Evolutionary conservation across 2,113 vertebrate genomes (phyloP).

Genomic region (Plecotus auritus): DNA sequence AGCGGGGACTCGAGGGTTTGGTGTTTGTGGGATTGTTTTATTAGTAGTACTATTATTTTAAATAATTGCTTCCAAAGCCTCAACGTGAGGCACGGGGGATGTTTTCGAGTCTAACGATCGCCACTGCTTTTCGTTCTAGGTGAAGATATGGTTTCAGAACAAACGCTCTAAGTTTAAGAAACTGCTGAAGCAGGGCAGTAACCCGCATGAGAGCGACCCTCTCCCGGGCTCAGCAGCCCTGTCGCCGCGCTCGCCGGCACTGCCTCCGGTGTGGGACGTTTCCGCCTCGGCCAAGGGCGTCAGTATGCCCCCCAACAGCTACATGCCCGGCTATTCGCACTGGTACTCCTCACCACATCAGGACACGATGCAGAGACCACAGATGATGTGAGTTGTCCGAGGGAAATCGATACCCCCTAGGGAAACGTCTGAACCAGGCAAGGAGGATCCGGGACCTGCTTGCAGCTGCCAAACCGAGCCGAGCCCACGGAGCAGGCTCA

Average conservation of each 20-base stretch:
- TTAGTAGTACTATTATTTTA: background rate
- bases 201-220: conserved; percentile 94
- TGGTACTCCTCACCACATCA: conserved; percentile 99
- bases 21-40: background rate
- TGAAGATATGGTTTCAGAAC: conserved; percentile 99
- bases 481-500: conserved; percentile 67
- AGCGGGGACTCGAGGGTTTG: background rate
- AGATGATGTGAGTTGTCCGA: conserved; percentile 87
- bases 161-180: conserved; percentile 99
- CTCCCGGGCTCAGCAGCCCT: conserved; percentile 93
- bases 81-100: background rate
- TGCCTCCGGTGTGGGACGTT: conserved; percentile 99
- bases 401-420: conserved; percentile 59
- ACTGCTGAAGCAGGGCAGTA: conserved; percentile 95
- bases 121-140: conserved; percentile 81
- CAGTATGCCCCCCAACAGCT: conserved; percentile 98
- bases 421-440: conserved; percentile 74
- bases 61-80: background rate
- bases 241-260: conserved; percentile 94
- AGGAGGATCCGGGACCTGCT: conserved; percentile 73
- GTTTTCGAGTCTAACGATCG: background rate
- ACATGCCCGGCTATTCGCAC: conserved; percentile 98
- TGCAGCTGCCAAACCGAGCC: conserved; percentile 76
- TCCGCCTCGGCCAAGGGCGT: conserved; percentile 97
- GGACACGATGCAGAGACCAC: conserved; percentile 99